These are phyloP conservation scores for Agrotis clavis DNA, from an alignment of 2,888 invertebrate genomes.

Conservation along the genomic window DNA sequence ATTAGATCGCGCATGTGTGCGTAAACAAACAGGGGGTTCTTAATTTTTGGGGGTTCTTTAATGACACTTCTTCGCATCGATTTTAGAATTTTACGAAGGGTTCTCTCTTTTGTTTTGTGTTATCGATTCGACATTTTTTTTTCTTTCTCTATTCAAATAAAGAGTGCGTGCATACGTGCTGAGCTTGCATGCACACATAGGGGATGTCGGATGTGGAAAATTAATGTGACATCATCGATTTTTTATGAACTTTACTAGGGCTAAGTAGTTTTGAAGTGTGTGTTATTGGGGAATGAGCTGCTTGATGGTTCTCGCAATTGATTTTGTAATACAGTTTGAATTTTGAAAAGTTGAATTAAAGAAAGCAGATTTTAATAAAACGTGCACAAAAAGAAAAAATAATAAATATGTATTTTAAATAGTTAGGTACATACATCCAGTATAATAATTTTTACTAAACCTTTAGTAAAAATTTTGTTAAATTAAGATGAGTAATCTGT, in stretches of 20 bases:
- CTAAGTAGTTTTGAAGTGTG: constrained; percentile 26
- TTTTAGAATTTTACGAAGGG: constrained; percentile 88
- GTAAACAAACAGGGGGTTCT: constrained; percentile 81
- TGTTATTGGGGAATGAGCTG: constrained; percentile 13
- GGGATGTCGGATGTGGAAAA: constrained; percentile 65
- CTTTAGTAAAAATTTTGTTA: neutral
- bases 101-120: constrained; percentile 87
- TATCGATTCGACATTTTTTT: constrained; percentile 85
- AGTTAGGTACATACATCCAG: no score
- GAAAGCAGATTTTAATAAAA: neutral
- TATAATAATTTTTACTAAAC: no score
- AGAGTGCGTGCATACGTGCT: constrained; percentile 80
- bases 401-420: neutral
- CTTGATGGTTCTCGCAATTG: neutral
- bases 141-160: constrained; percentile 71
- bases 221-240: constrained; percentile 68
- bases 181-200: constrained; percentile 70
- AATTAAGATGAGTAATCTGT: no score
- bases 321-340: neutral
- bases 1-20: constrained; percentile 74
- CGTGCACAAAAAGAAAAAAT: neutral
- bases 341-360: neutral
- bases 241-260: constrained; percentile 26
- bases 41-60: constrained; percentile 91
- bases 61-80: constrained; percentile 91